These are phyloP conservation scores for Syrmaticus mikado DNA, from an alignment of 2,113 vertebrate species.

Conservation along the genomic window DNA sequence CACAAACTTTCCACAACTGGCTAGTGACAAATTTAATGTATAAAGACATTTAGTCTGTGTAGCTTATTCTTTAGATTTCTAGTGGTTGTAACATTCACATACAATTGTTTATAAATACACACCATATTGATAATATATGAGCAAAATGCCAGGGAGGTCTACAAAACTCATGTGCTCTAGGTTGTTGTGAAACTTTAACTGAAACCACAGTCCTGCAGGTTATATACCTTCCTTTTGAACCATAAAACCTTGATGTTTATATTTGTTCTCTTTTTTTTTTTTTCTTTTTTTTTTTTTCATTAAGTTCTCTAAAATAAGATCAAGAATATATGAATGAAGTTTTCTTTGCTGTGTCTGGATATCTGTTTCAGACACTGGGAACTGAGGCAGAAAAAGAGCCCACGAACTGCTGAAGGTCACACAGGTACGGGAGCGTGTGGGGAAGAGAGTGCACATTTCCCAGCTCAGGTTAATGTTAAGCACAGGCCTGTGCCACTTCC, in stretches of 20 bases:
- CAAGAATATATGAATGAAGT: not conserved
- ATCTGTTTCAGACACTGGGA: not conserved
- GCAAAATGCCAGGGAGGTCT: not conserved
- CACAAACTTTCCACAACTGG: not conserved
- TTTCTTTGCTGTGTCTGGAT: not conserved
- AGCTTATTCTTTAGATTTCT: not conserved
- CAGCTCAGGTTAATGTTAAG: constrained; percentile 17
- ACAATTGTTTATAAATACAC: not conserved
- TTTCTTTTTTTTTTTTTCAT: not conserved
- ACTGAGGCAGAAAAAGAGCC: constrained; percentile 30
- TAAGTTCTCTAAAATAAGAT: not conserved
- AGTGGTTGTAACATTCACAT: not conserved
- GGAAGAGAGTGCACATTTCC: not conserved
- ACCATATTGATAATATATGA: not conserved
- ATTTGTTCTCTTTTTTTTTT: not conserved
- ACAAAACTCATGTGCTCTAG: not conserved
- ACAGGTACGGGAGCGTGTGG: not conserved
- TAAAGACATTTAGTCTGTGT: not conserved
- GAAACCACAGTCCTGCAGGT: not conserved
- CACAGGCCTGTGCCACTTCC: not conserved
- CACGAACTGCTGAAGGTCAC: constrained; percentile 14
- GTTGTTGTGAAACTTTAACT: not conserved
- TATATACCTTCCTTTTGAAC: not conserved
- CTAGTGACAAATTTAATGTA: not conserved
- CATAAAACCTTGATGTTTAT: not conserved